Percentiles rank a stretch among this genome's conserved stretches.
phyloP scores from a whole-genome alignment of 2,888 invertebrate species.

The Agriotes lineatus region DNA sequence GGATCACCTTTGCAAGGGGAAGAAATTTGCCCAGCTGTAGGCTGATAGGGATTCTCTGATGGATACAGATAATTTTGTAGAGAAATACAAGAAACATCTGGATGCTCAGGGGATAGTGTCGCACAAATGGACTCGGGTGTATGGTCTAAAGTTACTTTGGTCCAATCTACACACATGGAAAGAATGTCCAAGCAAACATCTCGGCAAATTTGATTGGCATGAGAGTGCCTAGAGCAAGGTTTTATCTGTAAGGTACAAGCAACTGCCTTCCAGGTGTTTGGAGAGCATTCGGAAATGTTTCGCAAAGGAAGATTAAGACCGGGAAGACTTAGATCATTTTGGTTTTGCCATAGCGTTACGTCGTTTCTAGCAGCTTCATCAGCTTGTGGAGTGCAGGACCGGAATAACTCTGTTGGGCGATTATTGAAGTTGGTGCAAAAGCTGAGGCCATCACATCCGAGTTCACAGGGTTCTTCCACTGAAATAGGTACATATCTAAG shows the following conservation, averaged over 20 bases:
- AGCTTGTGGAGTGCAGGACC: constrained; percentile 83
- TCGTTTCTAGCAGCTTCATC: constrained; percentile 88
- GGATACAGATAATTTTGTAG: constrained; percentile 78
- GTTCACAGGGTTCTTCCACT: constrained; percentile 90
- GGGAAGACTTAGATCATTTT: constrained; percentile 74
- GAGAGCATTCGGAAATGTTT: constrained; percentile 82
- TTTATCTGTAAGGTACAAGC: constrained; percentile 90
- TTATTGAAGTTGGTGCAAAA: constrained; percentile 93
- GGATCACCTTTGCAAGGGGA: constrained; percentile 86
- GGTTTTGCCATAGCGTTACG: constrained; percentile 77
- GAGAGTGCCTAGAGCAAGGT: constrained; percentile 84
- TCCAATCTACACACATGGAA: constrained; percentile 86
- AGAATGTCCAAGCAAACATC: constrained; percentile 86
- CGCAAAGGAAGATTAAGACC: constrained; percentile 80
- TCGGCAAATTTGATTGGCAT: constrained; percentile 83
- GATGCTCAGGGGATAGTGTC: constrained; percentile 76
- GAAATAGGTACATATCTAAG: constrained; percentile 29
- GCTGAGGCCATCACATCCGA: constrained; percentile 88
- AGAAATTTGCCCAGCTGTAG: constrained; percentile 71
- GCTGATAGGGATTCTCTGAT: constrained; percentile 65
- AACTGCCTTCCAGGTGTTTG: constrained; percentile 87
- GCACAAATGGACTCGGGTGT: constrained; percentile 82
- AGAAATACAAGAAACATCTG: constrained; percentile 81
- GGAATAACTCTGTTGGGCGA: constrained; percentile 87
- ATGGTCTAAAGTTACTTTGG: constrained; percentile 71